These are phyloP conservation scores for Neomorphus geoffroyi DNA, from an alignment of 2,797 vertebrate genomes.

Conservation along the genomic window DNA sequence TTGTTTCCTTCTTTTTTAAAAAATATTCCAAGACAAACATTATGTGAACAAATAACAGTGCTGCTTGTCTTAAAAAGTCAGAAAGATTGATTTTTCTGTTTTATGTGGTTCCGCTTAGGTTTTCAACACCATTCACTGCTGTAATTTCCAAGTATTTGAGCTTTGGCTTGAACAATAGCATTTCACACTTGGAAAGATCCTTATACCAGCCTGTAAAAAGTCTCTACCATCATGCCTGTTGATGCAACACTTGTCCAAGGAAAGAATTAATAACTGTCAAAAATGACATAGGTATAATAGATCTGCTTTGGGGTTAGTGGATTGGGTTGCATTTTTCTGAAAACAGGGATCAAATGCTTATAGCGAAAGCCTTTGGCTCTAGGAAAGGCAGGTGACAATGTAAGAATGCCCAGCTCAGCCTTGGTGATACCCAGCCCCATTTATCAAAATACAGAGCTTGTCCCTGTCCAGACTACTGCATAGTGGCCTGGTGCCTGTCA, in stretches of 20 bases:
- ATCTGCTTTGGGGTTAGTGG: not conserved
- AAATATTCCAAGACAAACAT: not conserved
- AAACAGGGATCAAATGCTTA: not conserved
- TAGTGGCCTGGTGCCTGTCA: not conserved
- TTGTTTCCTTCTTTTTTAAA: not conserved
- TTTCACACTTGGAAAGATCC: constrained; percentile 16
- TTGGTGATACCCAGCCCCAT: rapidly evolving
- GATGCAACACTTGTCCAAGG: not conserved
- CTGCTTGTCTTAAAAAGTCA: not conserved
- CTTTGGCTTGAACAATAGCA: not conserved
- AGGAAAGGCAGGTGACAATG: not conserved
- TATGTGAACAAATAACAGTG: constrained; percentile 2
- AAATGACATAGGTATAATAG: not conserved
- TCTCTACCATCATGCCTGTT: not conserved
- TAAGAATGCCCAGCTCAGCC: not conserved
- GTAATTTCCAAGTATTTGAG: not conserved
- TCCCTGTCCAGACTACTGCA: not conserved
- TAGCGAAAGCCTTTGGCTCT: not conserved
- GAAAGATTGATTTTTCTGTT: constrained; percentile 37
- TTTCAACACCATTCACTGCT: not conserved
- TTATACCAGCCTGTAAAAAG: not conserved
- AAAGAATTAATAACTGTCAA: not conserved
- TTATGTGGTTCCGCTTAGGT: not conserved
- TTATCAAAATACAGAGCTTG: not conserved
- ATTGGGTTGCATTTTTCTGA: not conserved